Evolutionary conservation across 2,888 invertebrate genomes (phyloP), one percentile per base, ranked within the genome.

Genomic region (Morpho achilles): DNA sequence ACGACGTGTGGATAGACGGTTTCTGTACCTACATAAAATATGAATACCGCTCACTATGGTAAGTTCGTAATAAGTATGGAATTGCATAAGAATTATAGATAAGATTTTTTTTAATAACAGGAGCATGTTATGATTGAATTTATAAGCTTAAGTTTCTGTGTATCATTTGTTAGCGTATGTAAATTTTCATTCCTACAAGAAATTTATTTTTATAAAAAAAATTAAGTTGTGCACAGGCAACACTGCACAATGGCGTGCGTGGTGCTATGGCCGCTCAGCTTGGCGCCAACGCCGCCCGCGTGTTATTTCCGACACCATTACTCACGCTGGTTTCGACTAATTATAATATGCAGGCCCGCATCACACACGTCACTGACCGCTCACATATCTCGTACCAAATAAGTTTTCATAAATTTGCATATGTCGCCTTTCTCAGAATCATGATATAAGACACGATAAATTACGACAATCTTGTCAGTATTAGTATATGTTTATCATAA

Each of bases 251-350:
- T 67, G 67, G 69, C 68, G 73, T 67, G 68, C 68, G 73, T 67
- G 68, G 62, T 64, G 67, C 63, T 70, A 74, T 75, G 73, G 75
- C 75, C 79, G 79, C 83, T 75, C 77, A 76, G 83, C 86, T 87
- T 87, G 88, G 89, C 89, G 89, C 89, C 88, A 86, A 86, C 82
- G 78, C 80, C 76, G 78, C 73, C 75, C 77, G 81, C 75, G 78
- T 80, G 85, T 82, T 89, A 90, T 90, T 90, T 90, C 87, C 79
- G 83, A 89, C 84, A 77, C 83, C 85, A 88, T 89, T 88, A 87
- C 87, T 89, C 89, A 90, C 85, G 76, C 80, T 75, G 74, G 81
- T 86, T 80, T 81, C 80, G 73, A 86, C 88, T 90, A 90, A 90
- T 90, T 89, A 87, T 89, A 89, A 88, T 85, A 87, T 80, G 79